Evolutionary conservation across 2,888 invertebrate genomes (phyloP).

Genomic region (Monoplex corrugatus): DNA sequence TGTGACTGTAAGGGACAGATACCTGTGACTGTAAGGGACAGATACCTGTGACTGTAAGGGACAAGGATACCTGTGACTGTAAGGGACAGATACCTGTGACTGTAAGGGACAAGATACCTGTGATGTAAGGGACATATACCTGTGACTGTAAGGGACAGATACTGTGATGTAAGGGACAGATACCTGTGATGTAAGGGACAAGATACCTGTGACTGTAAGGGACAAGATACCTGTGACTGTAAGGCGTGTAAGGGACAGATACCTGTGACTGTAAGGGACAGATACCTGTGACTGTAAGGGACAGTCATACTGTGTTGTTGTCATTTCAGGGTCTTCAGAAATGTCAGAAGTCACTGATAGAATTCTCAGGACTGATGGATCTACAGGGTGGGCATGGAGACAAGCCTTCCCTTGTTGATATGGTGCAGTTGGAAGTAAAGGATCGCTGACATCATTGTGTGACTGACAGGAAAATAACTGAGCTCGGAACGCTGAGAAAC

Average conservation of each 20-base stretch:
- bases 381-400: constrained; percentile 57
- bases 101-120: no score
- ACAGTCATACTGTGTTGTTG: background rate
- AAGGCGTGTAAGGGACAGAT: background rate
- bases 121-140: no score
- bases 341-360: constrained; percentile 69
- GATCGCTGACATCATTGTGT: background rate
- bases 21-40: no score
- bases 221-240: background rate
- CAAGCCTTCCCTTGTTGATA: constrained; percentile 61
- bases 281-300: background rate
- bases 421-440: constrained; percentile 42
- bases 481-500: background rate
- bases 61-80: no score
- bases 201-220: background rate
- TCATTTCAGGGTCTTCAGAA: constrained; percentile 68
- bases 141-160: no score
- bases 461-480: background rate
- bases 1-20: no score
- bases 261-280: background rate
- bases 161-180: no score
- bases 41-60: no score
- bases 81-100: no score
- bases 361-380: constrained; percentile 68
- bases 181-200: background rate